These are phyloP conservation scores for Tachyglossus aculeatus DNA, from an alignment of 2,797 vertebrate species.

Conservation along the genomic window DNA sequence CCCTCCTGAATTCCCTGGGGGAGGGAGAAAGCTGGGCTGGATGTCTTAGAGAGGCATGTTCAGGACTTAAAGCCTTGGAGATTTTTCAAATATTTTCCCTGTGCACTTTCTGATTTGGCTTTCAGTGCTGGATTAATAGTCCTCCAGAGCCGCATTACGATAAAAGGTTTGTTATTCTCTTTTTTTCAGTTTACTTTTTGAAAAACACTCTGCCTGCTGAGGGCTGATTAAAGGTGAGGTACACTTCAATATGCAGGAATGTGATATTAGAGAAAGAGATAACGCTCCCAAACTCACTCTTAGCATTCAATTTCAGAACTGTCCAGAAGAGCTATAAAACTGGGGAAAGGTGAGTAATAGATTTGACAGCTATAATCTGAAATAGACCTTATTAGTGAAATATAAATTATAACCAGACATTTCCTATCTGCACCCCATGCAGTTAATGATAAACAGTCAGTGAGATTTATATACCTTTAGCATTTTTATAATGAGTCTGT, in stretches of 20 bases:
- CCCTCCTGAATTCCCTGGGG: too few relatives aligned
- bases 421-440: slow-evolving; percentile 71
- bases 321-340: slow-evolving; percentile 74
- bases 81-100: slow-evolving; percentile 4
- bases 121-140: slow-evolving; percentile 31
- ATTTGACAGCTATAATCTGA: slow-evolving; percentile 70
- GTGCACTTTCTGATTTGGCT: not conserved
- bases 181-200: slow-evolving; percentile 42
- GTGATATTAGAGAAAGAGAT: slow-evolving; percentile 71
- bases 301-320: slow-evolving; percentile 73
- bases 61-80: not conserved
- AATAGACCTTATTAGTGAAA: slow-evolving; percentile 68
- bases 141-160: slow-evolving; percentile 13
- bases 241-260: slow-evolving; percentile 61
- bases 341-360: slow-evolving; percentile 75
- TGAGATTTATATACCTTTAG: slow-evolving; percentile 75
- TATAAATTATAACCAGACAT: slow-evolving; percentile 77
- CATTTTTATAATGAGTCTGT: slow-evolving; percentile 78
- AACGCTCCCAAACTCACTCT: slow-evolving; percentile 63
- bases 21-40: too few relatives aligned
- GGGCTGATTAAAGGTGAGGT: slow-evolving; percentile 53
- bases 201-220: slow-evolving; percentile 51
- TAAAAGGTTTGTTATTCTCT: not conserved
- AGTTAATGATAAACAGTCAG: slow-evolving; percentile 79
- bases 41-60: not conserved